Conservation (phyloP, 2,888 invertebrate genomes). For the Drosophila acutilabella region DNA sequence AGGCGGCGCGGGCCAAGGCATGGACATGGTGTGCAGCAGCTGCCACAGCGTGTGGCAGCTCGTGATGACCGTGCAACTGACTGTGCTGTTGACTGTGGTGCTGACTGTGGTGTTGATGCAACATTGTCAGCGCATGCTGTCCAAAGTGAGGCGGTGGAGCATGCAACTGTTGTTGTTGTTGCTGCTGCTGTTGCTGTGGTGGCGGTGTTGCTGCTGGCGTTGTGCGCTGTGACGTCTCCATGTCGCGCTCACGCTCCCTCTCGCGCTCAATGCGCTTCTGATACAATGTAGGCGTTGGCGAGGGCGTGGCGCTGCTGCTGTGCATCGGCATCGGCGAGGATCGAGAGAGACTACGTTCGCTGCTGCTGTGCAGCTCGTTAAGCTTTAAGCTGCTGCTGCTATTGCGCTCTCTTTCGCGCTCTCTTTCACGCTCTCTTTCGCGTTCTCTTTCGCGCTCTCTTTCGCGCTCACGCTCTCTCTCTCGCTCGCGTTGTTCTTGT, state of each 20-base stretch:
- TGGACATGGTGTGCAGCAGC: slow-evolving; percentile 71
- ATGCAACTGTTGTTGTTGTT: slow-evolving; percentile 38
- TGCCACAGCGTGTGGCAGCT: slow-evolving; percentile 66
- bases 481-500: slow-evolving; percentile 66
- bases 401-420: slow-evolving; percentile 40
- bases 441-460: slow-evolving; percentile 29
- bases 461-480: slow-evolving; percentile 22
- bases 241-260: slow-evolving; percentile 45
- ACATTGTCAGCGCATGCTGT: slow-evolving; percentile 78
- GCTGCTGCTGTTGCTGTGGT: slow-evolving; percentile 61
- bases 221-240: slow-evolving; percentile 48
- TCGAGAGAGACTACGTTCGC: slow-evolving; percentile 66
- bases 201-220: slow-evolving; percentile 64
- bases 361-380: slow-evolving; percentile 66
- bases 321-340: slow-evolving; percentile 50
- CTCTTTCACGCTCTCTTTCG: slow-evolving; percentile 21
- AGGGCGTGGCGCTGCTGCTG: slow-evolving; percentile 62
- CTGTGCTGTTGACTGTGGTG: slow-evolving; percentile 40
- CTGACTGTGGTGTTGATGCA: slow-evolving; percentile 71
- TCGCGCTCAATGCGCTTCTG: slow-evolving; percentile 39
- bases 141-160: slow-evolving; percentile 72
- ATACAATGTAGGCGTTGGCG: slow-evolving; percentile 63
- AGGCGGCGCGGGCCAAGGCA: slow-evolving; percentile 74
- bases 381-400: slow-evolving; percentile 53
- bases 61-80: slow-evolving; percentile 72